A percentile compares a stretch with the other conserved stretches of the same genome.
Conservation (phyloP, 2,113 vertebrate genomes). For the Sturnus vulgaris region DNA sequence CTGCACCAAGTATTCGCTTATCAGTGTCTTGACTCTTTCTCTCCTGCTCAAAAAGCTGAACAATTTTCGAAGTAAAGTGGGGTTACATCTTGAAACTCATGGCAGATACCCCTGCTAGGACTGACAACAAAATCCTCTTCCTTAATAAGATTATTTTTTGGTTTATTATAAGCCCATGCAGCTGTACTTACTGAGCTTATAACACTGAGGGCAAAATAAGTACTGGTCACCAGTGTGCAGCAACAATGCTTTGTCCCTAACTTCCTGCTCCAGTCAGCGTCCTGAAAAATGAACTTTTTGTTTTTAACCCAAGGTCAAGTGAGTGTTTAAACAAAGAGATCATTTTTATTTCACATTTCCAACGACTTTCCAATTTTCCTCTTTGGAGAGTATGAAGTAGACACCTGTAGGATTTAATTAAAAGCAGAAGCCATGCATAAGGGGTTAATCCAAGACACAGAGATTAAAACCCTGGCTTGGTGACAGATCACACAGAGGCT, state of each 20-base stretch:
- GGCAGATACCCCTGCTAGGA: neutral
- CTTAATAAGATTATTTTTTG: neutral
- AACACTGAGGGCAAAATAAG: neutral
- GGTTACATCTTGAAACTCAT: neutral
- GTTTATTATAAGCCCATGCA: neutral
- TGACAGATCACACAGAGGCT: slow-evolving; percentile 22
- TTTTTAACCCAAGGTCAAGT: neutral
- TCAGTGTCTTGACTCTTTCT: neutral
- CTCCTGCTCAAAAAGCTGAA: neutral
- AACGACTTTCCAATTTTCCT: neutral
- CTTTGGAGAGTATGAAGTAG: neutral
- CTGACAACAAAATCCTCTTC: neutral
- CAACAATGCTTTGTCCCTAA: neutral
- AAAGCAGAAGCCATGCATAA: neutral
- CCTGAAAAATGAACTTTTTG: neutral
- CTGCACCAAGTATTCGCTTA: neutral
- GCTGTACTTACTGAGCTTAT: neutral
- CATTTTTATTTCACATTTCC: neutral
- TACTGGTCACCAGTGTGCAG: fast-evolving
- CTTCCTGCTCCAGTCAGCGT: neutral
- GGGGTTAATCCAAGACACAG: neutral
- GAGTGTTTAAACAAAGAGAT: neutral
- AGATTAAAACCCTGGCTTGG: neutral
- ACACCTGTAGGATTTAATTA: neutral
- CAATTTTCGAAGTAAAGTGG: neutral